Evolutionary conservation across 2,888 invertebrate species (phyloP).

Genomic region (Lycia hirtaria): DNA sequence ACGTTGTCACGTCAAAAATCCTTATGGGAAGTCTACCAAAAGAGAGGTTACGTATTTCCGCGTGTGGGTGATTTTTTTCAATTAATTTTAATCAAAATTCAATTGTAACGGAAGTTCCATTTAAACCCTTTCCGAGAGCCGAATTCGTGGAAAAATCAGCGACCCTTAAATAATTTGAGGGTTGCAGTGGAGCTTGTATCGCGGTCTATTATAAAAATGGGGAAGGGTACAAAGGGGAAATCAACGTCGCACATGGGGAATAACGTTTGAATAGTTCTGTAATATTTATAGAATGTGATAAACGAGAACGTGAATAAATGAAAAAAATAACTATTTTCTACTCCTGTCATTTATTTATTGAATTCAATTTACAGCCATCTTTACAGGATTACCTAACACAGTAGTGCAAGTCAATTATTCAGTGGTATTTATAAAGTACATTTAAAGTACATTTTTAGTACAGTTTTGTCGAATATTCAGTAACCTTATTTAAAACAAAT

Average conservation of each 20-base stretch:
- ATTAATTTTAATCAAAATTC: constrained; percentile 17
- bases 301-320: background rate
- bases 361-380: too few species aligned
- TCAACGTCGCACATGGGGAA: constrained; percentile 7
- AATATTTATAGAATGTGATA: background rate
- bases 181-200: constrained; percentile 9
- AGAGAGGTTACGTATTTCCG: background rate
- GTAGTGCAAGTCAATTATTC: too few species aligned
- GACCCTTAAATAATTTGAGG: constrained; percentile 16
- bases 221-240: constrained; percentile 9
- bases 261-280: constrained; percentile 5
- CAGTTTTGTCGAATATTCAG: too few species aligned
- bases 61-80: background rate
- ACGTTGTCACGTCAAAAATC: too few species aligned
- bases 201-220: constrained; percentile 20
- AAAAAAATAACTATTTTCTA: too few species aligned
- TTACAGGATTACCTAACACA: too few species aligned
- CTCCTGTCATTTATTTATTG: too few species aligned
- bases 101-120: constrained; percentile 14
- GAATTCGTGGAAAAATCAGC: constrained; percentile 4
- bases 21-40: background rate
- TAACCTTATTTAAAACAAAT: too few species aligned
- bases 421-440: too few species aligned
- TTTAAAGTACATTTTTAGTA: too few species aligned
- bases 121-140: constrained; percentile 10